Percentiles rank a stretch among this genome's conserved stretches.
Evolutionary conservation across 2,113 vertebrate species (phyloP).

Genomic region (Gadus macrocephalus): DNA sequence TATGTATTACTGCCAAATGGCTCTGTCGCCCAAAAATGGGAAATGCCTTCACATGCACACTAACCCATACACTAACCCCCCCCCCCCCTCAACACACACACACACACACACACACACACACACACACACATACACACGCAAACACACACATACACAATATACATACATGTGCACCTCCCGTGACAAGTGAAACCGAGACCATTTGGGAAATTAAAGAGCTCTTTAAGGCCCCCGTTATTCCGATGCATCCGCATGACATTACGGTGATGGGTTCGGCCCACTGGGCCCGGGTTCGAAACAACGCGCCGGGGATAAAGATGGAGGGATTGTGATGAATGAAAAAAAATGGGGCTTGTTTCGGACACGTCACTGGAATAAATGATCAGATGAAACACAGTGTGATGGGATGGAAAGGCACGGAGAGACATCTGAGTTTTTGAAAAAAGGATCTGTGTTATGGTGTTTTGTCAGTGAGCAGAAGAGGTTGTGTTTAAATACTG

Average conservation of each 20-base stretch:
- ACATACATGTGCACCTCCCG: conserved; percentile 11
- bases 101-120: background rate
- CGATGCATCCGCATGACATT: conserved; percentile 39
- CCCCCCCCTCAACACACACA: too few relatives aligned
- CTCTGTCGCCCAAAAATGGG: background rate
- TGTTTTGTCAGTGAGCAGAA: too few relatives aligned
- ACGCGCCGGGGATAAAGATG: conserved; percentile 12
- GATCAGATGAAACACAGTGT: too few relatives aligned
- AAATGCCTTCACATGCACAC: background rate
- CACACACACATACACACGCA: conserved; percentile 37
- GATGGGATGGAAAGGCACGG: too few relatives aligned
- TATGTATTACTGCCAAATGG: conserved; percentile 2
- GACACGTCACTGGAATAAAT: background rate
- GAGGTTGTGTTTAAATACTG: too few relatives aligned
- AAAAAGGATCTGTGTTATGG: too few relatives aligned
- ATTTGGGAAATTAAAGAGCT: conserved; percentile 31
- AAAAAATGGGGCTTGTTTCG: background rate
- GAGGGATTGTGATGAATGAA: conserved; percentile 16
- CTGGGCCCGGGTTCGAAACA: background rate
- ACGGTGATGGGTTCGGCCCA: background rate
- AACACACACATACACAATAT: conserved; percentile 34
- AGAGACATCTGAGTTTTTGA: too few relatives aligned
- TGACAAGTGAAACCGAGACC: conserved; percentile 39
- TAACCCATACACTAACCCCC: too few relatives aligned
- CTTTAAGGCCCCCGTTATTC: conserved; percentile 26